Conservation (phyloP, 2,888 invertebrate genomes). For the Dyspetes luteomarginatus region DNA sequence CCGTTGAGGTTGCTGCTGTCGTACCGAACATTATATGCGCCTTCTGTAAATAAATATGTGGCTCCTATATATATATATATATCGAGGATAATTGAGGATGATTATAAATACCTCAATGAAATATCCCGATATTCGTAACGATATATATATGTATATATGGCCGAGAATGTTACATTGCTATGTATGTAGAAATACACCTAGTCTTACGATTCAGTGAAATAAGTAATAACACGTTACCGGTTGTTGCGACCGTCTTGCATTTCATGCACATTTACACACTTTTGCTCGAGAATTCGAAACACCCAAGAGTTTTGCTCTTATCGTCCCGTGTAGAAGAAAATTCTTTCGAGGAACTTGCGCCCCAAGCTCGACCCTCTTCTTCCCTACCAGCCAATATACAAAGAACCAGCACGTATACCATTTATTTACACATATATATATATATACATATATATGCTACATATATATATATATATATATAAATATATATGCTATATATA, state of each 20-base stretch:
- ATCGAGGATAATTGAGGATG: too few relatives aligned
- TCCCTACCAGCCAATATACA: slow-evolving; percentile 36
- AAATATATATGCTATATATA: too few relatives aligned
- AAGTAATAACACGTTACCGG: slow-evolving; percentile 48
- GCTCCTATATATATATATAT: too few relatives aligned
- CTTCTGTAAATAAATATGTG: too few relatives aligned
- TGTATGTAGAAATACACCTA: background rate
- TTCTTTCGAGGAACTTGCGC: slow-evolving; percentile 41
- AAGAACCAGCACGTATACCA: slow-evolving; percentile 31
- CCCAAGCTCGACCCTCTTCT: background rate
- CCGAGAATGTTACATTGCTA: background rate
- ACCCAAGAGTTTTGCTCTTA: slow-evolving; percentile 23
- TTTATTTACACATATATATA: slow-evolving; percentile 2
- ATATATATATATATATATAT: slow-evolving; percentile 1
- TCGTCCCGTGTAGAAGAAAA: slow-evolving; percentile 7
- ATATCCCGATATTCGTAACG: too few relatives aligned
- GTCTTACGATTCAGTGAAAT: slow-evolving; percentile 9
- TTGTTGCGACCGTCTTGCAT: slow-evolving; percentile 36
- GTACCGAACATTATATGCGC: too few relatives aligned
- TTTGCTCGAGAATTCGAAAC: slow-evolving; percentile 42
- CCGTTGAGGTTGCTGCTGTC: background rate
- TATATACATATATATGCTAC: background rate
- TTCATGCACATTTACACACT: slow-evolving; percentile 63
- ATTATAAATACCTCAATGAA: too few relatives aligned
- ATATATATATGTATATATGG: background rate